Evolutionary conservation across 1,140 invertebrate genomes (phyloP).

Genomic region (Thaumetopoea pityocampa): DNA sequence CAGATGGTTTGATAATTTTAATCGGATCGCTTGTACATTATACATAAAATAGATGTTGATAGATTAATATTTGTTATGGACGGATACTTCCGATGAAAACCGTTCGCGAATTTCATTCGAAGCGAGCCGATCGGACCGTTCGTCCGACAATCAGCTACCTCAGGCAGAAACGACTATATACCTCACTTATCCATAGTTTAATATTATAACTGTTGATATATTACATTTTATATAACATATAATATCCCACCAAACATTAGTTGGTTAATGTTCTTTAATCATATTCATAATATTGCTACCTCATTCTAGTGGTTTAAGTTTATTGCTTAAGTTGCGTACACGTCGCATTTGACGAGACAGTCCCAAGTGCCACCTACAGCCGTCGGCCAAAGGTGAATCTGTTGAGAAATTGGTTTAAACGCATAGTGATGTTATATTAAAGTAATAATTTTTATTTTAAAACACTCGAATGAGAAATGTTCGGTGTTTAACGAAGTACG

Average conservation of each 20-base stretch:
- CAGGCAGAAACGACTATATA: conserved; percentile 56
- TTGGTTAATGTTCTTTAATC: conserved; percentile 48
- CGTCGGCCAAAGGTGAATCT: too few relatives aligned
- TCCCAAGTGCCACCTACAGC: too few relatives aligned
- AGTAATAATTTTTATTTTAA: too few relatives aligned
- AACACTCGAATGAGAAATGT: too few relatives aligned
- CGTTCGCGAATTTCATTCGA: conserved; percentile 1
- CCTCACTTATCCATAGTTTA: conserved; percentile 69
- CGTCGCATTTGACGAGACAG: conserved; percentile 8
- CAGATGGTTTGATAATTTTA: too few relatives aligned
- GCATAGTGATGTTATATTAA: too few relatives aligned
- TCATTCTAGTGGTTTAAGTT: conserved; percentile 53
- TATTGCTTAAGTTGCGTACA: conserved; percentile 24
- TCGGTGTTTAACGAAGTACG: too few relatives aligned
- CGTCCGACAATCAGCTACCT: conserved; percentile 49
- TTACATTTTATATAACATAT: conserved; percentile 59
- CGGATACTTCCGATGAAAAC: too few relatives aligned
- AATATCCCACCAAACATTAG: conserved; percentile 71
- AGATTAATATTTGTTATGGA: conserved; percentile 19
- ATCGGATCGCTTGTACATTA: too few relatives aligned
- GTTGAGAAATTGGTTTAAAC: too few relatives aligned
- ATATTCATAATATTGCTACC: conserved; percentile 69
- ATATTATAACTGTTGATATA: conserved; percentile 58
- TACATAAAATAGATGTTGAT: conserved; percentile 33
- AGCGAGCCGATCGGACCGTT: conserved; percentile 12